These are phyloP conservation scores for Xenops minutus DNA, from an alignment of 2,797 vertebrate species.

Conservation along the genomic window DNA sequence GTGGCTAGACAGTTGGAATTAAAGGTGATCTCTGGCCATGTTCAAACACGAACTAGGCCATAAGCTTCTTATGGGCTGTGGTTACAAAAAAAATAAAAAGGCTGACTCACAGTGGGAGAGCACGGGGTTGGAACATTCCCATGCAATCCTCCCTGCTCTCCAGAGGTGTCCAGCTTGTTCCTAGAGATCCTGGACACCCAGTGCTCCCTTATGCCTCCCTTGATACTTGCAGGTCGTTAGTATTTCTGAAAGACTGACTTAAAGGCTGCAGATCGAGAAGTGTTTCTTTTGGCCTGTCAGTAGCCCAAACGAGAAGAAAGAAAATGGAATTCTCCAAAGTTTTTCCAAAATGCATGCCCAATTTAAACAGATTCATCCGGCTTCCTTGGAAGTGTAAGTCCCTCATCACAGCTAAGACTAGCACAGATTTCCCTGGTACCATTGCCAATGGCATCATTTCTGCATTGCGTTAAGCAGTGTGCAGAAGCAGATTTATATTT, in stretches of 20 bases:
- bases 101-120: conserved; percentile 31
- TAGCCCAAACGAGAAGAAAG: background rate
- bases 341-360: background rate
- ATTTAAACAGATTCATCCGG: background rate
- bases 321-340: background rate
- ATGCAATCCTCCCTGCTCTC: background rate
- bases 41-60: background rate
- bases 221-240: background rate
- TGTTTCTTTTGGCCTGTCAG: background rate
- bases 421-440: background rate
- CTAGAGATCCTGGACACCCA: background rate
- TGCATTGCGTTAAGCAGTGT: background rate
- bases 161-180: background rate
- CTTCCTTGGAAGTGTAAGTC: background rate
- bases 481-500: background rate
- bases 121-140: background rate
- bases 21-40: background rate
- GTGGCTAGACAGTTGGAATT: conserved; percentile 15
- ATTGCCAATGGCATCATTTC: background rate
- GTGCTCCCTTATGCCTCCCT: background rate
- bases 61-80: conserved; percentile 43
- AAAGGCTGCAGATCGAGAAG: background rate
- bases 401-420: background rate
- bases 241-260: background rate
- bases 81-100: background rate